Evolutionary conservation across 92 coral and sea anemone genomes (phyloP), one percentile per base, ranked within the genome.

Genomic region (Scolanthus callimorphus): DNA sequence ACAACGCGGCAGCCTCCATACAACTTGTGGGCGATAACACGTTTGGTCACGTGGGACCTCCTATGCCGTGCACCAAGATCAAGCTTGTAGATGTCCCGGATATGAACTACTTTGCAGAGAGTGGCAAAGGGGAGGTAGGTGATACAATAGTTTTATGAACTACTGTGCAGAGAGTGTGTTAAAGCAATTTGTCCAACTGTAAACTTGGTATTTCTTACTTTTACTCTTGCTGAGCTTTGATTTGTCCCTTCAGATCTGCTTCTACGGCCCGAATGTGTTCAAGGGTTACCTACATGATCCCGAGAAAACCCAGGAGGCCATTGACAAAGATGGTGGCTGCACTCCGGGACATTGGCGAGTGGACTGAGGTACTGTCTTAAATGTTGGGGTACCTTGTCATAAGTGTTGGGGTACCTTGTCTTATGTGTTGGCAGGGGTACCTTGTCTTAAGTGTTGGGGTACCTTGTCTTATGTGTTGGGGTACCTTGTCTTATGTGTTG

Each of bases 341-440:
- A 79, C 47, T 91, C 97, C 1, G 97, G 12, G 97, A 91, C 55
- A 73, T 91, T 41, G 97, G 96, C 30, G 82, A 73, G 25, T 91
- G 97, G 97, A 86, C 74, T n/a, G 89, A 96, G 68, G 97, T 91
- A 48, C 85, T 94, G 45, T 91, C n/a, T 91, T n/a, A n/a, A n/a
- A n/a, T n/a, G n/a, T n/a, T n/a, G n/a, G n/a, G n/a, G n/a, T n/a
- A n/a, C n/a, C n/a, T n/a, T n/a, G n/a, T n/a, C n/a, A n/a, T n/a
- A n/a, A n/a, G n/a, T n/a, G n/a, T n/a, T n/a, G n/a, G n/a, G n/a
- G n/a, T n/a, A n/a, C n/a, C n/a, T n/a, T n/a, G n/a, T n/a, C n/a
- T n/a, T n/a, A n/a, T n/a, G n/a, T n/a, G n/a, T n/a, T n/a, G n/a
- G n/a, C n/a, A n/a, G n/a, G n/a, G n/a, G n/a, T n/a, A n/a, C n/a